These are phyloP conservation scores for Bubalus kerabau DNA, from an alignment of 2,113 vertebrate genomes.

Conservation along the genomic window DNA sequence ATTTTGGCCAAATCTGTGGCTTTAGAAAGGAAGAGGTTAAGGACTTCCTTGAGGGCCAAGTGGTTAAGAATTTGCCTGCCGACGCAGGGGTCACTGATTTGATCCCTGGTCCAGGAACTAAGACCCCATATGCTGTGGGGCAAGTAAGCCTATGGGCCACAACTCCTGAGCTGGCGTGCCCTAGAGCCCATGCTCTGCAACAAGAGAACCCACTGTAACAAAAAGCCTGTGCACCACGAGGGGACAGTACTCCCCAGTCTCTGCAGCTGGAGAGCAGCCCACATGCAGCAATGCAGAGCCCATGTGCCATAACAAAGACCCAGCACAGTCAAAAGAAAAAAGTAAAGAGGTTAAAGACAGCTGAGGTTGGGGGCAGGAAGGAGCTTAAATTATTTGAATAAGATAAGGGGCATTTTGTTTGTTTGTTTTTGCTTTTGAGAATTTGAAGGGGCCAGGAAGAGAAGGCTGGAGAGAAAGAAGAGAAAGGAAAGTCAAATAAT, in stretches of 20 bases:
- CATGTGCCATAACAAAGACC: not conserved
- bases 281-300: not conserved
- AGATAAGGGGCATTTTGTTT: not conserved
- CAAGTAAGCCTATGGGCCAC: not conserved
- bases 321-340: not conserved
- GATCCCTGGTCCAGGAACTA: not conserved
- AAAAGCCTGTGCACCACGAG: not conserved
- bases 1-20: not conserved
- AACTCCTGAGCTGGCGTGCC: not conserved
- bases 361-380: not conserved
- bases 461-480: not conserved
- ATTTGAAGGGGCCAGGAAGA: not conserved
- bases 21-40: not conserved
- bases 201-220: not conserved
- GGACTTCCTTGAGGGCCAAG: not conserved
- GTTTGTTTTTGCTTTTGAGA: constrained; percentile 2
- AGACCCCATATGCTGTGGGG: not conserved
- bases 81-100: not conserved
- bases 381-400: not conserved
- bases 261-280: not conserved
- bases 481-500: not conserved
- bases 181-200: not conserved
- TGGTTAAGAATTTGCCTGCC: not conserved
- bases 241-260: not conserved
- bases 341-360: not conserved